A percentile compares a stretch with the other conserved stretches of the same genome.
Evolutionary conservation across 2,113 vertebrate genomes (phyloP).

Genomic region (Hippocampus mohnikei): DNA sequence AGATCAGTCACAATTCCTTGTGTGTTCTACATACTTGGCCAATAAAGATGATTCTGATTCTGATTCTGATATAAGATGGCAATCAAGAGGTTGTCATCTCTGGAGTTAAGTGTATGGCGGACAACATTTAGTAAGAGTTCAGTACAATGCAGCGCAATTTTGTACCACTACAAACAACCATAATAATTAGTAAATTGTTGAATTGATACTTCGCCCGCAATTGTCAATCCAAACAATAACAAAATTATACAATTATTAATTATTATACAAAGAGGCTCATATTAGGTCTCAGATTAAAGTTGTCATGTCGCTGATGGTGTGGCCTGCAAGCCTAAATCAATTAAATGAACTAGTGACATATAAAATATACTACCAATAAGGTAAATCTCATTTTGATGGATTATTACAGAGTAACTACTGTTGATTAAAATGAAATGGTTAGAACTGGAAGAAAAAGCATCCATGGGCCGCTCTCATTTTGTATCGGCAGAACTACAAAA

Average conservation of each 20-base stretch:
- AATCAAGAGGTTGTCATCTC: too few relatives aligned
- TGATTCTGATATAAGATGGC: too few relatives aligned
- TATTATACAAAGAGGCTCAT: background rate
- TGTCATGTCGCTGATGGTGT: background rate
- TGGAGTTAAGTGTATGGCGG: too few relatives aligned
- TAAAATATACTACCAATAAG: background rate
- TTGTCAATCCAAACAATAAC: background rate
- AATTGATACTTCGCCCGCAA: background rate
- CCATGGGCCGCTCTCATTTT: slow-evolving; percentile 24
- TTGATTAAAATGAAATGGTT: background rate
- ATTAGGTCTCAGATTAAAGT: background rate
- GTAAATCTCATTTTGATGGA: background rate
- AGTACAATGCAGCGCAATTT: too few relatives aligned
- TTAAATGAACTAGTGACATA: background rate
- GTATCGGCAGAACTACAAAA: slow-evolving; percentile 34
- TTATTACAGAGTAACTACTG: background rate
- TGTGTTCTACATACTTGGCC: too few relatives aligned
- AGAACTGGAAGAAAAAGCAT: background rate
- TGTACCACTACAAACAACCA: too few relatives aligned
- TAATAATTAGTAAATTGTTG: background rate
- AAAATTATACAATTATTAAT: background rate
- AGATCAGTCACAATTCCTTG: too few relatives aligned
- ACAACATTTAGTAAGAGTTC: too few relatives aligned
- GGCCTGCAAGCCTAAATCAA: background rate
- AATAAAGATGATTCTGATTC: too few relatives aligned